These are phyloP conservation scores for Eupithecia dodoneata DNA, from an alignment of 2,888 invertebrate species.

Conservation along the genomic window DNA sequence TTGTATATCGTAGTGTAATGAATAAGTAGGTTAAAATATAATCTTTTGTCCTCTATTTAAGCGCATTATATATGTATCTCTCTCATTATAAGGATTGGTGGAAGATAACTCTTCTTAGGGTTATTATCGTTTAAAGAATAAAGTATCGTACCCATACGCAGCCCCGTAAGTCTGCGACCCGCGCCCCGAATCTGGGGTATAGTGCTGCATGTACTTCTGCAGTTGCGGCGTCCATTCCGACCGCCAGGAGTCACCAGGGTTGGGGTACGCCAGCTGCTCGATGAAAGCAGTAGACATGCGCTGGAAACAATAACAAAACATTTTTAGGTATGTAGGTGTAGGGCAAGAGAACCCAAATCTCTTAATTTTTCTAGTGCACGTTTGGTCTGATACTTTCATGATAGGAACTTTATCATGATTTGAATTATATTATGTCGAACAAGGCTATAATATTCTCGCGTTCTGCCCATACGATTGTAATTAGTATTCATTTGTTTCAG, in stretches of 20 bases:
- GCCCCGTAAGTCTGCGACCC: conserved; percentile 78
- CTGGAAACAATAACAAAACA: conserved; percentile 50
- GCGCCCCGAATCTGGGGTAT: conserved; percentile 80
- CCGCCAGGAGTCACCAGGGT: conserved; percentile 82
- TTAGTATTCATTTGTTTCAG: conserved; percentile 23
- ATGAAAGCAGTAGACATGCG: conserved; percentile 81
- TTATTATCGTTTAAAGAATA: too few relatives aligned
- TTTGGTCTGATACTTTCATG: background rate
- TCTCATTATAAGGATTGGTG: too few relatives aligned
- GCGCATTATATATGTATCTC: too few relatives aligned
- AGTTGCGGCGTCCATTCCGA: conserved; percentile 82
- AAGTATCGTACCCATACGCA: conserved; percentile 68
- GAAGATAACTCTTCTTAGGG: too few relatives aligned
- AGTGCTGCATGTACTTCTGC: conserved; percentile 82
- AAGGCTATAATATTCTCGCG: background rate
- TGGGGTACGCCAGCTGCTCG: conserved; percentile 78
- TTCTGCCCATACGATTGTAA: conserved; percentile 1
- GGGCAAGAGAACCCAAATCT: background rate
- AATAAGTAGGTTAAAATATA: too few relatives aligned
- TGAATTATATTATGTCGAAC: background rate
- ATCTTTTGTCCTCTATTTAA: too few relatives aligned
- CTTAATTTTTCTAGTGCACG: background rate
- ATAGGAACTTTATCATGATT: background rate
- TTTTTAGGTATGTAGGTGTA: background rate
- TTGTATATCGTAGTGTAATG: too few relatives aligned